Evolutionary conservation across 2,888 invertebrate genomes (phyloP).

Genomic region (Tethea ocularis): DNA sequence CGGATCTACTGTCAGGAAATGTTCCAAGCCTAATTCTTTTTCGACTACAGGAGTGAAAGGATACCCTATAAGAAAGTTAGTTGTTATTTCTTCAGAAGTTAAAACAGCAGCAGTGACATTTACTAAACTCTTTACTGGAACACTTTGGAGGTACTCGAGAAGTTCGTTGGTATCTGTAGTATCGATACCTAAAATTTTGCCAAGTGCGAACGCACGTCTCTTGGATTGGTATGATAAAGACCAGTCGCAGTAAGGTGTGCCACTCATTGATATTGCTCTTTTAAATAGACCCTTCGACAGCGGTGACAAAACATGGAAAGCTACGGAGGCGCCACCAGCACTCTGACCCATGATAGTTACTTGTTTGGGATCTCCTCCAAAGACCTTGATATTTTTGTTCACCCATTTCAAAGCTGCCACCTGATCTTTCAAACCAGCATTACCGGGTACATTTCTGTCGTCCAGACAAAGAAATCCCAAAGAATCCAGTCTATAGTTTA

Average conservation of each 20-base stretch:
- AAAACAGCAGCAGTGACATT: constrained; percentile 30
- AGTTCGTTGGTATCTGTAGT: constrained; percentile 44
- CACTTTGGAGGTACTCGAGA: constrained; percentile 47
- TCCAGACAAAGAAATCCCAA: constrained; percentile 82
- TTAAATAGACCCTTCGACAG: constrained; percentile 58
- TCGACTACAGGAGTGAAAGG: constrained; percentile 48
- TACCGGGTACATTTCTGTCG: constrained; percentile 82
- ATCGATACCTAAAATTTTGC: constrained; percentile 45
- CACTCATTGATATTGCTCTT: constrained; percentile 57
- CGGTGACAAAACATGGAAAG: constrained; percentile 52
- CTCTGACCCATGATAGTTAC: constrained; percentile 59
- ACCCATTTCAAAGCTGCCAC: constrained; percentile 54
- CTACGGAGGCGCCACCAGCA: constrained; percentile 49
- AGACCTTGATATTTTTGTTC: constrained; percentile 44
- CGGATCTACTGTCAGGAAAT: constrained; percentile 41
- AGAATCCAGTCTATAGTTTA: constrained; percentile 81
- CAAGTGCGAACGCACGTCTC: constrained; percentile 45
- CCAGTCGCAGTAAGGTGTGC: constrained; percentile 49
- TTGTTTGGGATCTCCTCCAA: constrained; percentile 52
- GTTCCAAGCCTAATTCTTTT: constrained; percentile 41
- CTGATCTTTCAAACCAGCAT: constrained; percentile 80
- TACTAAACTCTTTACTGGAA: constrained; percentile 37
- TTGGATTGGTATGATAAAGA: constrained; percentile 37
- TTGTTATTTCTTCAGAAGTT: constrained; percentile 27
- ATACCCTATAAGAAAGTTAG: constrained; percentile 31